Conservation (phyloP, 2,888 invertebrate genomes). For the Sphaerophoria rueppellii region DNA sequence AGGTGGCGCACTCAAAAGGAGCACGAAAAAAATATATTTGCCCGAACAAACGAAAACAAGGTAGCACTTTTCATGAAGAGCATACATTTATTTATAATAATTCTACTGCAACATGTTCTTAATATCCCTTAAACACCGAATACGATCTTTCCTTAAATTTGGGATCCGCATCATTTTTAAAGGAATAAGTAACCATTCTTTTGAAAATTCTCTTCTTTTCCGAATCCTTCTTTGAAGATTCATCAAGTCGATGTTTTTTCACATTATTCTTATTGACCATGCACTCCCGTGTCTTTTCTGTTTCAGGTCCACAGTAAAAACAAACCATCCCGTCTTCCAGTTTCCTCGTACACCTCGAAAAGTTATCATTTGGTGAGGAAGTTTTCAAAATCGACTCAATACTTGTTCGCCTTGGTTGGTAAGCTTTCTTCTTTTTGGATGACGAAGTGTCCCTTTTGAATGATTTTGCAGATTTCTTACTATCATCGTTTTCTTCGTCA, state of each 20-base stretch:
- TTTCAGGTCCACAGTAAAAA: constrained; percentile 77
- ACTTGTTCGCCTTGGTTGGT: constrained; percentile 50
- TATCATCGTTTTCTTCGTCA: constrained; percentile 57
- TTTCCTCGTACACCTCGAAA: constrained; percentile 76
- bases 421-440: not conserved
- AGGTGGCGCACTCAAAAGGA: too few species aligned
- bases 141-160: constrained; percentile 41
- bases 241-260: constrained; percentile 49
- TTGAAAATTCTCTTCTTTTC: constrained; percentile 77
- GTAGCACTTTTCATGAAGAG: too few species aligned
- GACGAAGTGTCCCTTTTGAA: constrained; percentile 34
- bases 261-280: constrained; percentile 71
- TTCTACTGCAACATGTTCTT: not conserved
- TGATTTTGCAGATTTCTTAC: constrained; percentile 40
- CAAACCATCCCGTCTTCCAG: constrained; percentile 75
- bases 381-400: constrained; percentile 29
- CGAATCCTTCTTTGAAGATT: constrained; percentile 62
- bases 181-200: constrained; percentile 77
- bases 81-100: too few species aligned
- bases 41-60: too few species aligned
- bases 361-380: constrained; percentile 2
- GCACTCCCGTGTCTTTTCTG: constrained; percentile 76
- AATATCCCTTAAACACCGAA: constrained; percentile 42
- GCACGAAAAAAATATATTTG: too few species aligned
- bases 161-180: constrained; percentile 63